phyloP scores from a whole-genome alignment of 2,888 invertebrate genomes.

The Galerucella pusilla region DNA sequence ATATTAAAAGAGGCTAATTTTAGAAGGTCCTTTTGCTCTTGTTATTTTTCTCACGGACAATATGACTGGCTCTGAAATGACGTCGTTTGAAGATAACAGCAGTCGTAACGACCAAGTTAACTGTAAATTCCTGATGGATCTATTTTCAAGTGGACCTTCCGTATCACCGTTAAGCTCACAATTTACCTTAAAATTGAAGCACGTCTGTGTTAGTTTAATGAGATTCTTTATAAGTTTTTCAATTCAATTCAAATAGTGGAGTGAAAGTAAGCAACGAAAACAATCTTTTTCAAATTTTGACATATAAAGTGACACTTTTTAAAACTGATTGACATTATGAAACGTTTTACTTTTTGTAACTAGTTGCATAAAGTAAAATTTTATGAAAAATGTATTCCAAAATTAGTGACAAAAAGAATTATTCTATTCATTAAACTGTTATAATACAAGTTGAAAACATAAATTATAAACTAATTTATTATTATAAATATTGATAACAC shows the following conservation, averaged over 20 bases:
- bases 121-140: conserved; percentile 48
- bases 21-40: conserved; percentile 43
- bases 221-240: conserved; percentile 40
- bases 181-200: conserved; percentile 54
- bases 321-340: too few relatives aligned
- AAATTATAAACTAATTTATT: too few relatives aligned
- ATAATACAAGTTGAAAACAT: too few relatives aligned
- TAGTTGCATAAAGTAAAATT: too few relatives aligned
- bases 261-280: too few relatives aligned
- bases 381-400: too few relatives aligned
- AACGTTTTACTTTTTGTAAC: too few relatives aligned
- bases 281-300: too few relatives aligned
- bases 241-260: background rate
- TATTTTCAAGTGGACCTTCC: conserved; percentile 47
- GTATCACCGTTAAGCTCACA: conserved; percentile 52
- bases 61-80: conserved; percentile 50
- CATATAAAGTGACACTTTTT: too few relatives aligned
- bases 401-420: too few relatives aligned
- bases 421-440: too few relatives aligned
- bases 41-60: conserved; percentile 58
- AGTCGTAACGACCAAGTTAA: conserved; percentile 44
- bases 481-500: too few relatives aligned
- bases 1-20: background rate
- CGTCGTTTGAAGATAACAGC: conserved; percentile 53
- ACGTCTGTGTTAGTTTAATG: conserved; percentile 55